Base-by-base conservation (phyloP, 2,888 invertebrate genomes). In the Psylliodes chrysocephalus region DNA sequence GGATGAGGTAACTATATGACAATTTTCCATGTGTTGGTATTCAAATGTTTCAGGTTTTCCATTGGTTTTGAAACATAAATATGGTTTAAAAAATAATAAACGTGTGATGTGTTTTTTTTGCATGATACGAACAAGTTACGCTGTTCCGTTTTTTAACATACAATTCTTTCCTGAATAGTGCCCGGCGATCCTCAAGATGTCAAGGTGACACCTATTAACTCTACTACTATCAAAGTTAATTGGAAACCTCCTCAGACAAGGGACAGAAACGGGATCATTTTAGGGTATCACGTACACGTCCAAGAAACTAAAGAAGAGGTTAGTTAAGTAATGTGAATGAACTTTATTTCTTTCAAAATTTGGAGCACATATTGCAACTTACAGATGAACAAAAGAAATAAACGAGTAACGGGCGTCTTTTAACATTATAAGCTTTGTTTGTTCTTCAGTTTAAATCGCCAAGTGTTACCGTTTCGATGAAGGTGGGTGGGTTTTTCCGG, bases 131-230 rank as follows among this genome's bases (percentile, higher is more conserved):
- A 52, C 35, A 17, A 38, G n/a, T 30, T 28, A 33, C 51, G 33
- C 53, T 33, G 42, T 22, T 52, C 18, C 10, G n/a, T 30, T 42
- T 44, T 60, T 60, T 66, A 44, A 61, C 52, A 33, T 18, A 40
- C n/a, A n/a, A 15, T 42, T 51, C 52, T 64, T 49, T 59, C n/a
- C 67, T 82, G 86, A 86, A 84, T 90, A 98, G 98, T 99, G 87
- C 98, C 98, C 75, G 97, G 97, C 71, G 94, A 96, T 84, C 98
- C 98, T 49, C 93, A 94, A 83, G 93, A 95, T 78, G 95, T 99
- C 69, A 91, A 91, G 83, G 93, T 92, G 42, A 89, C 88, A 66
- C 89, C 94, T 17, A 87, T 98, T 80, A 98, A 98, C 86, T 98
- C 98, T 0, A 97, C 98, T n/a, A 90, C 96, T 33, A 91, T 98